Base-by-base conservation (phyloP, 2,113 vertebrate species). In the Cebus imitator region DNA sequence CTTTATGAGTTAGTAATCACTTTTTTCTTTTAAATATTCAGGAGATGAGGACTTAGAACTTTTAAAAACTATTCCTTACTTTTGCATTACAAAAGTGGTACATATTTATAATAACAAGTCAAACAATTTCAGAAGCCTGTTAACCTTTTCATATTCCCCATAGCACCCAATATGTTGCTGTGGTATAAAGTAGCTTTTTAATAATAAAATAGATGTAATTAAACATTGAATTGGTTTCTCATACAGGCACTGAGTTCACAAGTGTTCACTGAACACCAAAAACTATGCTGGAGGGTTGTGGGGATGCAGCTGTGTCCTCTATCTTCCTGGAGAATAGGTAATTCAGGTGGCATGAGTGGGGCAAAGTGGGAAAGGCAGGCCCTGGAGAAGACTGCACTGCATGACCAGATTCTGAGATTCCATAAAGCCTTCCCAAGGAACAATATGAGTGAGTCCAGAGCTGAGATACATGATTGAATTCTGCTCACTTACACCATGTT, bases 61-160 rank as follows among this genome's bases (percentile, higher is more conserved):
- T 92, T 55, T 17, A 58, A 90, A 96, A 83, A 43, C 20, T 57
- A 52, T 45, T n/a, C 43, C 7, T 96, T 82, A 18, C 58, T 87
- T 96, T 93, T 95, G n/a, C 17, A 45, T 95, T 83, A 79, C 10
- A 20, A 79, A 93, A 82, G 35, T 52, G 78, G 87, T 35, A 20
- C 2, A 30, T 58, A 57, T 12, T 89, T 87, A 2, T 48, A 78
- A 50, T 91, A 76, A 85, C 25, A 82, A 87, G 78, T 94, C 17
- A 58, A 92, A 66, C n/a, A 92, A 64, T 66, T 64, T 81, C 64
- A 87, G 68, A 95, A 93, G 45, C 10, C 35, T 68, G 16, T 79
- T 79, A n/a, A n/a, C 4, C 30, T 90, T 83, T 94, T 40, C 5
- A 37, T 52, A 75, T 43, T 94, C 25, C 12, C 48, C 18, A 52